A percentile compares a stretch with the other conserved stretches of the same genome.
phyloP scores from a whole-genome alignment of 2,888 invertebrate genomes.

The Drosophila falleni region DNA sequence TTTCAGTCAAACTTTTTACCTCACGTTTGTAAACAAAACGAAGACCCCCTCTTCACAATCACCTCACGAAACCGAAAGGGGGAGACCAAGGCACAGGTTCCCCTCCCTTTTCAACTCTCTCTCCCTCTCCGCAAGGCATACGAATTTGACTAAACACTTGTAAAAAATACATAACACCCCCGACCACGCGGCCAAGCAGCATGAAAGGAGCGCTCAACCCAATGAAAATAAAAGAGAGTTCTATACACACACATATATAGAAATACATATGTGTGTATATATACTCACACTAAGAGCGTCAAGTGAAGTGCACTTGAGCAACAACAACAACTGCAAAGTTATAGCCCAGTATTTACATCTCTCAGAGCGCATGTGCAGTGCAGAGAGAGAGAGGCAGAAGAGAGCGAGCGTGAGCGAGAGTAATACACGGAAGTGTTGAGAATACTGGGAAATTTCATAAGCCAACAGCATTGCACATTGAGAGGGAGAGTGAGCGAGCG shows the following conservation, averaged over 20 bases:
- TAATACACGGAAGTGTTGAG: conserved; percentile 63
- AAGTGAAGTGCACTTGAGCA: conserved; percentile 73
- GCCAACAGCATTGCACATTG: conserved; percentile 10
- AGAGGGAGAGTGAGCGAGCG: conserved; percentile 6
- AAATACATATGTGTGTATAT: conserved; percentile 7
- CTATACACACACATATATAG: conserved; percentile 1
- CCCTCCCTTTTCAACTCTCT: not conserved
- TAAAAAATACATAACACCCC: conserved; percentile 80
- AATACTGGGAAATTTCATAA: conserved; percentile 78
- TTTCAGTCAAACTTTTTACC: conserved; percentile 56
- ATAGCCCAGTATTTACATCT: conserved; percentile 66
- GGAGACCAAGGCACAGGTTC: conserved; percentile 13
- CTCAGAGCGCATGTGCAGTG: conserved; percentile 61
- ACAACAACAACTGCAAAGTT: conserved; percentile 35
- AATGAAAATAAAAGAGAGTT: conserved; percentile 49
- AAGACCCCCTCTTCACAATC: conserved; percentile 7
- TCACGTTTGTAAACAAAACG: conserved; percentile 76
- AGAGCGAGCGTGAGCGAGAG: conserved; percentile 21
- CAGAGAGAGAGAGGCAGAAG: not conserved
- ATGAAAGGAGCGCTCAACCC: conserved; percentile 61
- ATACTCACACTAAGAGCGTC: conserved; percentile 54
- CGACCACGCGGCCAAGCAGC: conserved; percentile 54
- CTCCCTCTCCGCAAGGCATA: conserved; percentile 8
- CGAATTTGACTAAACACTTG: conserved; percentile 80
- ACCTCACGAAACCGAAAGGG: not conserved